These are phyloP conservation scores for Vanessa tameamea DNA, from an alignment of 1,140 invertebrate genomes.

Conservation along the genomic window DNA sequence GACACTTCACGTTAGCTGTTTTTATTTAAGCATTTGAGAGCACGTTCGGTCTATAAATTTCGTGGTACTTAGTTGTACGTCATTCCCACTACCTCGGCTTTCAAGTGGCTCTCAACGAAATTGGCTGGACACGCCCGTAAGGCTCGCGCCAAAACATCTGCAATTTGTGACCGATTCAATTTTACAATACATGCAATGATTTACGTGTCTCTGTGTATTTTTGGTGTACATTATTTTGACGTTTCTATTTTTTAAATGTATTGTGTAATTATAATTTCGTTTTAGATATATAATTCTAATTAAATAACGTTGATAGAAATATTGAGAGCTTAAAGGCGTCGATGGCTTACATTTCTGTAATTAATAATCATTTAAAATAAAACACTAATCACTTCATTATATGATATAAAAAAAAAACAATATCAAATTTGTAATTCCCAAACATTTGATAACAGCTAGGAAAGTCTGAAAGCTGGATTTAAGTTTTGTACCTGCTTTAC, in stretches of 20 bases:
- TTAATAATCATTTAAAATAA: too few species aligned
- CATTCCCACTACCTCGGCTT: slow-evolving; percentile 60
- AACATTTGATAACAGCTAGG: background rate
- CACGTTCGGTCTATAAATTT: slow-evolving; percentile 75
- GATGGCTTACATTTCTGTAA: too few species aligned
- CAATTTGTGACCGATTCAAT: slow-evolving; percentile 45
- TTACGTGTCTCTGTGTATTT: slow-evolving; percentile 10
- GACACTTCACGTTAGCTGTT: slow-evolving; percentile 60
- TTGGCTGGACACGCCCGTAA: slow-evolving; percentile 62
- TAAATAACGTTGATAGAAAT: too few species aligned
- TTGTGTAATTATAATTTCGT: background rate
- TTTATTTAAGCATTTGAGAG: slow-evolving; percentile 68
- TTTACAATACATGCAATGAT: slow-evolving; percentile 26
- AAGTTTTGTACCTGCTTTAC: slow-evolving; percentile 41
- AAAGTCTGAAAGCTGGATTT: slow-evolving; percentile 24
- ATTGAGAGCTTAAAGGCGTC: too few species aligned
- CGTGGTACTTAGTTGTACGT: slow-evolving; percentile 67
- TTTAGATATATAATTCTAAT: too few species aligned
- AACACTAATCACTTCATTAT: background rate
- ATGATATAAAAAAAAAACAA: too few species aligned
- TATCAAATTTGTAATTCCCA: background rate
- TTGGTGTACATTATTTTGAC: slow-evolving; percentile 7
- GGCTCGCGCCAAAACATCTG: slow-evolving; percentile 47
- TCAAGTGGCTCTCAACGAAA: slow-evolving; percentile 63
- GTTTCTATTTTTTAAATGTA: slow-evolving; percentile 32